Base-by-base conservation (phyloP, 64 coral and sea anemone species). In the Orbicella faveolata region DNA sequence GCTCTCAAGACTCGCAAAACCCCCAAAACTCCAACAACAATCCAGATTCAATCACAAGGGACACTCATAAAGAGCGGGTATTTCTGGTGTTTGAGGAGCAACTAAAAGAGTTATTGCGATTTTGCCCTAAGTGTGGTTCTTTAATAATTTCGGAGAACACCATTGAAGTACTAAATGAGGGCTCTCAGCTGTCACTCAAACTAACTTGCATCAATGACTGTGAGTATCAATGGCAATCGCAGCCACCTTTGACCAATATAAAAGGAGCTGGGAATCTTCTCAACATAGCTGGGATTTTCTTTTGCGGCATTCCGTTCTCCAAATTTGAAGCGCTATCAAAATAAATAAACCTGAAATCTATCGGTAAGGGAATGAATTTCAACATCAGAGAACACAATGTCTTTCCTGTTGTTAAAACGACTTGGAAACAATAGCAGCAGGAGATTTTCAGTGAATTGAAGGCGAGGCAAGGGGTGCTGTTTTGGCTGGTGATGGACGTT, bases 401-500 rank as follows among this genome's bases (percentile, higher is more conserved):
- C 63, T 79, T 83, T 9, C 86, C 69, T 30, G 70, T 93, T 8
- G 88, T 84, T 17, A 61, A 66, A 52, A 61, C 77, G 20, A 36
- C 79, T 26, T 89, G 74, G 74, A 30, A 87, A 70, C 9, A 79
- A 1, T 55, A 92, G 25, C 90, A 92, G 23, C 6, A 36, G 33
- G 26, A 66, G 0, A 25, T 92, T 35, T 77, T 92, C 61, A 36
- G 16, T 80, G 76, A 87, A 16, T 67, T 92, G 18, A 87, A 92
- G 4, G 20, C 36, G 48, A 34, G n/a, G 74, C 72, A 52, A 36
- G 63, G 67, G 81, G 62, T 33, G 69, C 52, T 84, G 89, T 80
- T 61, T 91, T 91, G 66, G 75, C 61, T 55, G 81, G 80, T 16
- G 90, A 92, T 78, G 72, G 90, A 1, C 75, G 88, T 51, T 80